Base-by-base conservation (phyloP, 2,113 vertebrate genomes). In the Pachypanchax playfairii region DNA sequence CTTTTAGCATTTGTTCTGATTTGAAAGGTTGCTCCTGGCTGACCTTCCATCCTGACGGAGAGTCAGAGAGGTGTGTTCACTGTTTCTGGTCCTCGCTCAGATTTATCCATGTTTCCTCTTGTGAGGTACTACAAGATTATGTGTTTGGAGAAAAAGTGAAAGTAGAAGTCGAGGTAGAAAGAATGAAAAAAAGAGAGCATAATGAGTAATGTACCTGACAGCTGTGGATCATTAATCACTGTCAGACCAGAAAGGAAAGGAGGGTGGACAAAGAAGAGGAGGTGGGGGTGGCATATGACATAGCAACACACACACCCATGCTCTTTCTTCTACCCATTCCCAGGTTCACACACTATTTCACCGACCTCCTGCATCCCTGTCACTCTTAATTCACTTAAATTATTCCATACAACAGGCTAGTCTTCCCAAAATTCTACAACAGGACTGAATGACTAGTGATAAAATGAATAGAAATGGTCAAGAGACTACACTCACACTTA, bases 181-280 rank as follows among this genome's bases (percentile, higher is more conserved):
- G 43, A n/a, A n/a, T 10, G 48, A 21, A 63, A n/a, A 28, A 65
- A 18, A 54, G 41, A 64, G 63, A 46, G 35, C 70, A 62, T 24
- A 66, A 82, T 74, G 86, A 85, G 85, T 83, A 79, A 90, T 88
- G 77, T 87, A 87, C 81, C 82, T 88, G 90, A 90, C 88, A 91
- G 85, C 89, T 89, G 83, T 88, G 70, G 75, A 86, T 87, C 90
- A 91, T 92, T 91, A 91, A 93, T 93, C 89, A 91, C 71, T 87
- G 86, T 89, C 88, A 86, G 70, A 79, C 68, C 73, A 80, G 72
- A 89, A 87, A 84, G 66, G 73, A 79, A 70, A 60, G 65, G 46
- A 75, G 78, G 61, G 63, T 68, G 63, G 59, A 50, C 4, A 31
- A 66, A 47, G 53, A 14, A 18, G 39, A 64, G 66, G 54, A 56